Evolutionary conservation across 2,888 invertebrate genomes (phyloP), one percentile per base, ranked within the genome.

Genomic region (Drepanosiphum platanoidis): DNA sequence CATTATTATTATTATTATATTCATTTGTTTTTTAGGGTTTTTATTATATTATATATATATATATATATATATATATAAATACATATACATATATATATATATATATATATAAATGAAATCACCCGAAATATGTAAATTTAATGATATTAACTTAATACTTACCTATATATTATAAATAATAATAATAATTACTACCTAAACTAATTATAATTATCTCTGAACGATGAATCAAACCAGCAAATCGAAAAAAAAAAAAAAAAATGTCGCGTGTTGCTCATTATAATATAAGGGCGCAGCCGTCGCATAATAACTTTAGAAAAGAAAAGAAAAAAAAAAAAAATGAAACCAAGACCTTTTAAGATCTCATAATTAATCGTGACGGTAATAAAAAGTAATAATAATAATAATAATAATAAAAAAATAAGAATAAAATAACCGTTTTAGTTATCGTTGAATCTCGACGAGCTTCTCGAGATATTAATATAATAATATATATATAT

Each of bases 81-180:
- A n/a, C n/a, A n/a, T n/a, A n/a, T n/a, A n/a, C n/a, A n/a, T 58
- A 58, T 58, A 42, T 58, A 22, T 58, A 58, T 58, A 58, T 42
- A 42, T 42, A 58, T 82, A 42, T 83, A 75, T 66, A 83, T 64
- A 75, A 36, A 27, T n/a, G 5, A 75, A 66, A 66, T 32, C 27
- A 75, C 75, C 83, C 75, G 32, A 75, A 32, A 75, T 66, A 52
- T 84, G 74, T 84, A 84, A 74, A 84, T 75, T 75, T 68, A 75
- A 82, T 82, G 74, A 82, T 74, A 83, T 74, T 72, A 74, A 74
- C 66, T 83, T 83, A 64, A 83, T 74, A 83, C 39, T 66, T 83
- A n/a, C n/a, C n/a, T n/a, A n/a, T n/a, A 71, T 81, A 79, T 58
- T 70, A 80, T 72, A 42, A 72, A 39, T 32, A 52, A 68, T 80